phyloP scores from a whole-genome alignment of 1,140 invertebrate genomes.

The Drosophila ohnishii region DNA sequence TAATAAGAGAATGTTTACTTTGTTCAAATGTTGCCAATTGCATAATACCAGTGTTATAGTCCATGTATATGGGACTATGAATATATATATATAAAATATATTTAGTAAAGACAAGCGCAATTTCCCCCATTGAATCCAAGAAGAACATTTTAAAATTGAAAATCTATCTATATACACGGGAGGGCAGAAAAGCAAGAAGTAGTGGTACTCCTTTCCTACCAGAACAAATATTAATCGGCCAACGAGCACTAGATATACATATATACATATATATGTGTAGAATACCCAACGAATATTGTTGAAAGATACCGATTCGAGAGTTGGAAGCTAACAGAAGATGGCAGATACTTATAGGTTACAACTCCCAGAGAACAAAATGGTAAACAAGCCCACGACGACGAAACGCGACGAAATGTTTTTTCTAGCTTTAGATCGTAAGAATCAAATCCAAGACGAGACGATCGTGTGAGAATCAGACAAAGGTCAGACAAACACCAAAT shows the following conservation, averaged over 20 bases:
- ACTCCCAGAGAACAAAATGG: slow-evolving; percentile 31
- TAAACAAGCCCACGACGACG: slow-evolving; percentile 61
- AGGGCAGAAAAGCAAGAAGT: not conserved
- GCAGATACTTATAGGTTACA: slow-evolving; percentile 14
- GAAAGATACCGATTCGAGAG: slow-evolving; percentile 12
- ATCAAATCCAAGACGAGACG: slow-evolving; percentile 14
- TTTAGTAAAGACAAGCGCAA: slow-evolving; percentile 8
- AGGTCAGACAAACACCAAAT: slow-evolving; percentile 44
- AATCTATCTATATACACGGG: slow-evolving; percentile 20
- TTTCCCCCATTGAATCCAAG: slow-evolving; percentile 10
- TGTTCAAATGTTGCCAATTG: slow-evolving; percentile 45
- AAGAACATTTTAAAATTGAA: slow-evolving; percentile 9
- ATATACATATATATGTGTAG: slow-evolving; percentile 1
- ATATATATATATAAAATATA: slow-evolving; percentile 16
- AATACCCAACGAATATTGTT: slow-evolving; percentile 32
- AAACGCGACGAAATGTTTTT: slow-evolving; percentile 36
- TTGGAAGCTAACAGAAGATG: not conserved
- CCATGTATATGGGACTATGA: slow-evolving; percentile 26
- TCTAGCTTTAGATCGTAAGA: slow-evolving; percentile 55
- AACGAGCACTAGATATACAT: slow-evolving; percentile 13
- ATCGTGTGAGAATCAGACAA: slow-evolving; percentile 22
- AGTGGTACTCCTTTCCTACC: slow-evolving; percentile 15
- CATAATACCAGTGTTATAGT: slow-evolving; percentile 39
- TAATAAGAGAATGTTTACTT: slow-evolving; percentile 21
- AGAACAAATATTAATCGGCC: slow-evolving; percentile 28